Percentiles rank a stretch among this genome's conserved stretches.
Evolutionary conservation across 2,797 vertebrate genomes (phyloP).

Genomic region (Gymnocypris eckloni): DNA sequence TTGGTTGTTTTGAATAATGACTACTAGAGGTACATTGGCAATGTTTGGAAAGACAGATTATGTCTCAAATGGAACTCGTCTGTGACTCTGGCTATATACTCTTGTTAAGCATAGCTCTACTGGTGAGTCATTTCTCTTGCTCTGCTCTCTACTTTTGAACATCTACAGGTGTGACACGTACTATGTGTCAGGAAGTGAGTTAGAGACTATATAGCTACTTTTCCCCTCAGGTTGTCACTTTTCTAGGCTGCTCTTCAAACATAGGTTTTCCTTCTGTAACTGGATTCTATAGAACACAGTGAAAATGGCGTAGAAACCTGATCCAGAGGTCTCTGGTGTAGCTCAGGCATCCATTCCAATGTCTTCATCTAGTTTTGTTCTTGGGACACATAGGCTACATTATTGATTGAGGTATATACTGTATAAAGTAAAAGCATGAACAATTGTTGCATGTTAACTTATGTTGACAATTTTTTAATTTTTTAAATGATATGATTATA

Average conservation of each 20-base stretch:
- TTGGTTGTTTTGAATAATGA: constrained; percentile 9
- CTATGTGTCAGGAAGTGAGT: constrained; percentile 36
- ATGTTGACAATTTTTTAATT: too few relatives aligned
- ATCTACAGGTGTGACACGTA: constrained; percentile 29
- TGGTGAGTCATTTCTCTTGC: constrained; percentile 23
- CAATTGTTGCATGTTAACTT: not conserved
- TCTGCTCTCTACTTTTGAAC: constrained; percentile 31
- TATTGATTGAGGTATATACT: not conserved
- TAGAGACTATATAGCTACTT: constrained; percentile 8
- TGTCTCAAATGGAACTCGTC: not conserved
- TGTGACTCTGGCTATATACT: not conserved
- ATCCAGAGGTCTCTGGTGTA: constrained; percentile 6
- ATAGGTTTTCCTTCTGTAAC: constrained; percentile 31
- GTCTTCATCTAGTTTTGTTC: not conserved
- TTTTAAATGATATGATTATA: not conserved
- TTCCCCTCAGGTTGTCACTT: constrained; percentile 36
- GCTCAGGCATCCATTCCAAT: not conserved
- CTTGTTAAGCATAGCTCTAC: not conserved
- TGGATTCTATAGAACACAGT: constrained; percentile 11
- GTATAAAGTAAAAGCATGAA: not conserved
- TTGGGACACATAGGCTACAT: not conserved
- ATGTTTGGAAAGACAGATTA: not conserved
- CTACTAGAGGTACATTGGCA: not conserved
- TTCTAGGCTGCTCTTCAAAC: constrained; percentile 17
- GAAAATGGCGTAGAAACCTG: constrained; percentile 36